Base-by-base conservation (phyloP, 2,888 invertebrate species). In the Scaptomyza polygonia region DNA sequence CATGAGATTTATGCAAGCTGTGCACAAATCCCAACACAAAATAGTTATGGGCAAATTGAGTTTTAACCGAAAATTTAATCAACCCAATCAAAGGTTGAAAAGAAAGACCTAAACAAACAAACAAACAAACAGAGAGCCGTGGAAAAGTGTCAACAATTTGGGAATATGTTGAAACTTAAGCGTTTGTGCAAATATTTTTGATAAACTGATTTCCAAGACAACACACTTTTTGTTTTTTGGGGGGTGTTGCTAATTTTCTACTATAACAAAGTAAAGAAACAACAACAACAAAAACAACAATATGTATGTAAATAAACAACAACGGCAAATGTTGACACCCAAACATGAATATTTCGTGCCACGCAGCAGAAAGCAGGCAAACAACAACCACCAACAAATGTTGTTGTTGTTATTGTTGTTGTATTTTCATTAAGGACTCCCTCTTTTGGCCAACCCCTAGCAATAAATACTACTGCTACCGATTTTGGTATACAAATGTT, bases 101-200 rank as follows among this genome's bases (percentile, higher is more conserved):
- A 14, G 14, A 21, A 25, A 12, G 73, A 67, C 79, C 82, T 82
- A 85, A 83, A 73, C 69, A 82, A 83, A 83, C 80, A 83, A 16
- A 36, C 34, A n/a, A n/a, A 25, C 5, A 25, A n/a, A n/a, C n/a
- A n/a, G n/a, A n/a, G 2, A 14, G 2, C 21, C 30, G 32, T 29
- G 59, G 47, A 63, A 16, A 55, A 74, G 85, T 84, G 81, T 84
- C 81, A 81, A 85, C 82, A 81, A 62, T 59, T 71, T 39, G 27
- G 53, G 68, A 67, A 69, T 75, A 67, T 68, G 71, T 72, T 67
- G 54, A 51, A 67, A 45, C 79, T 39, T 84, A 77, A 82, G 81
- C 79, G 79, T 72, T 82, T 85, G 78, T 56, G 83, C 66, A 79
- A 83, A 83, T 85, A 85, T 82, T 83, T 78, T 83, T 77, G 79